A percentile compares a stretch with the other conserved stretches of the same genome.
phyloP scores from a whole-genome alignment of 2,888 invertebrate species.

The Drymonia ruficornis region DNA sequence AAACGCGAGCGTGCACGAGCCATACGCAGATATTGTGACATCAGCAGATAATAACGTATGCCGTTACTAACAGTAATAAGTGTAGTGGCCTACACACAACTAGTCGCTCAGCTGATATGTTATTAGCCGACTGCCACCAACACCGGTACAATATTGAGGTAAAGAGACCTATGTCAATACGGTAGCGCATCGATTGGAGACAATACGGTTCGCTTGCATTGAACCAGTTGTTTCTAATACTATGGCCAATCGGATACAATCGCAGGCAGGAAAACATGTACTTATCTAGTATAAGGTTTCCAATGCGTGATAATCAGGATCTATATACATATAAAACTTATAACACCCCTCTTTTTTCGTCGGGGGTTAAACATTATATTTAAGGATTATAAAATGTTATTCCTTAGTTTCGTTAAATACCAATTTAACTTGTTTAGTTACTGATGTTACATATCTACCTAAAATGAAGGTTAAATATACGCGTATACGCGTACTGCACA shows the following conservation, averaged over 20 bases:
- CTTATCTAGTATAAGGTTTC: not conserved
- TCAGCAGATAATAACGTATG: constrained; percentile 63
- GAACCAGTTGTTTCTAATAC: constrained; percentile 21
- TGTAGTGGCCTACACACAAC: constrained; percentile 59
- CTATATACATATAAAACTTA: too few species aligned
- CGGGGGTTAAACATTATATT: too few species aligned
- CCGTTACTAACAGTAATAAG: constrained; percentile 73
- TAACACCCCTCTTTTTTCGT: too few species aligned
- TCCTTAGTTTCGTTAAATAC: too few species aligned
- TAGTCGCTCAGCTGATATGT: constrained; percentile 56
- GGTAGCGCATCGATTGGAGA: constrained; percentile 45
- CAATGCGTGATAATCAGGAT: too few species aligned
- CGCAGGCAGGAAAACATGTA: constrained; percentile 2
- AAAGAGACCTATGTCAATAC: constrained; percentile 52
- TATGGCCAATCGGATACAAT: constrained; percentile 24
- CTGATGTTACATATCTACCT: too few species aligned
- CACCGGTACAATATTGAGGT: constrained; percentile 65
- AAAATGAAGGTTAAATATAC: too few species aligned
- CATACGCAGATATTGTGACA: constrained; percentile 52
- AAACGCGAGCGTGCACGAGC: not conserved
- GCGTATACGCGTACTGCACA: too few species aligned
- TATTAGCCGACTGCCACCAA: constrained; percentile 53
- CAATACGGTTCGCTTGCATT: constrained; percentile 39
- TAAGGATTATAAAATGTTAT: too few species aligned
- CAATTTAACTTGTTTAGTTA: too few species aligned